phyloP scores from a whole-genome alignment of 1,140 invertebrate species.

The Diploscapter pachys region DNA sequence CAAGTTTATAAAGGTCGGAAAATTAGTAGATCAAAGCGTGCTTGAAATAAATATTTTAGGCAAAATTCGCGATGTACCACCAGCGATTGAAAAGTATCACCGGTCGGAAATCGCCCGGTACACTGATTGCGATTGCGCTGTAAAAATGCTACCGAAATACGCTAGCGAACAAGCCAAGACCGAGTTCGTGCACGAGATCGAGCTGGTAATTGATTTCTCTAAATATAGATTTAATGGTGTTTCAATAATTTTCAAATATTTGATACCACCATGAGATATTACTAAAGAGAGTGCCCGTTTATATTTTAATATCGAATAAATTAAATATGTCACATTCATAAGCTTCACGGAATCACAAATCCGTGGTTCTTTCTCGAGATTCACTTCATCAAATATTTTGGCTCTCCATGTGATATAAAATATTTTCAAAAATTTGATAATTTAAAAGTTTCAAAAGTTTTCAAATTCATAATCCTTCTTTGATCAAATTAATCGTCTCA shows the following conservation, averaged over 20 bases:
- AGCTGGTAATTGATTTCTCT: slow-evolving; percentile 62
- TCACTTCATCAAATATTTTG: neutral
- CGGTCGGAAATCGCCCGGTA: slow-evolving; percentile 5
- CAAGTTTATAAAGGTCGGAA: slow-evolving; percentile 38
- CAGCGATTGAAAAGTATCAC: slow-evolving; percentile 41
- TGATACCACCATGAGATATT: too few species aligned
- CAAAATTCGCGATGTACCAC: slow-evolving; percentile 41
- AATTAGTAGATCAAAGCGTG: too few species aligned
- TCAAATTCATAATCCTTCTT: too few species aligned
- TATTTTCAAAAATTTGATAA: too few species aligned
- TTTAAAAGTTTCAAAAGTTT: too few species aligned
- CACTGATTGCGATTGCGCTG: slow-evolving; percentile 24
- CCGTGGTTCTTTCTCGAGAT: neutral
- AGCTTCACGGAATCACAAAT: too few species aligned
- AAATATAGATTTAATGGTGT: neutral
- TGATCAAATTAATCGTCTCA: too few species aligned
- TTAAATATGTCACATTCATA: too few species aligned
- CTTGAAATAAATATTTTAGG: neutral
- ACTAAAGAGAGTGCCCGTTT: too few species aligned
- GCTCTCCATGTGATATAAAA: neutral
- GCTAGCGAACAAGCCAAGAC: slow-evolving; percentile 92
- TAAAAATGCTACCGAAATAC: slow-evolving; percentile 66
- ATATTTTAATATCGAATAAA: too few species aligned
- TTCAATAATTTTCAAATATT: too few species aligned
- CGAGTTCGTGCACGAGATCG: slow-evolving; percentile 93